These are phyloP conservation scores for Scophthalmus maximus DNA, from an alignment of 2,113 vertebrate genomes.

Conservation along the genomic window DNA sequence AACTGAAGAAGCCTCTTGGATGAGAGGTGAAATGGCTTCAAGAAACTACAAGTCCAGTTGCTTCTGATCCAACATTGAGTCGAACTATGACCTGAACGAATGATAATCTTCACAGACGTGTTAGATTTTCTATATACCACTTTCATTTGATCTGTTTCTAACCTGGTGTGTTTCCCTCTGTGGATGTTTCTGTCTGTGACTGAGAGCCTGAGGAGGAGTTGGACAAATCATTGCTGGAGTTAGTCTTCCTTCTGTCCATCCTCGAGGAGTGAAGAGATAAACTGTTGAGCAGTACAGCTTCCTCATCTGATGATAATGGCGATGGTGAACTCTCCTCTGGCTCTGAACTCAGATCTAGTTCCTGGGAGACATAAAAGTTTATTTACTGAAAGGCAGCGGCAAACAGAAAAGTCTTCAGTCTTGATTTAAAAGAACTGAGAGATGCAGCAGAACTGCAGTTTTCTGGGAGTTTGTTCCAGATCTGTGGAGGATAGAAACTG, in stretches of 20 bases:
- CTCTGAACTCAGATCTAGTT: constrained; percentile 58
- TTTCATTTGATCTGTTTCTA: constrained; percentile 10
- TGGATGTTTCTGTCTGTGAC: constrained; percentile 1
- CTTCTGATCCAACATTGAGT: too few relatives aligned
- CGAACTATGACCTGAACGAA: too few relatives aligned
- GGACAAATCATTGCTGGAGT: background rate
- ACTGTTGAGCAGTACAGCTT: constrained; percentile 8
- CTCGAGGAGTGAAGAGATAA: background rate
- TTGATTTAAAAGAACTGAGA: too few relatives aligned
- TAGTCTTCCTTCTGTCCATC: background rate
- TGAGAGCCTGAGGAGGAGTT: background rate
- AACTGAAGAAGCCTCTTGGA: too few relatives aligned
- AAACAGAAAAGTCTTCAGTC: too few relatives aligned
- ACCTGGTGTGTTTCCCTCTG: constrained; percentile 31
- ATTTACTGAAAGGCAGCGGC: background rate
- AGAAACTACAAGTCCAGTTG: too few relatives aligned
- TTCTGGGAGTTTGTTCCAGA: too few relatives aligned
- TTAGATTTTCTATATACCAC: too few relatives aligned
- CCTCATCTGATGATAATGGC: constrained; percentile 57
- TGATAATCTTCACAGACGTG: too few relatives aligned
- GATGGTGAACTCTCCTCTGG: constrained; percentile 45
- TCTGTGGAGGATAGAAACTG: too few relatives aligned
- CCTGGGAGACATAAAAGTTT: constrained; percentile 42
- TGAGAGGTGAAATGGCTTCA: too few relatives aligned
- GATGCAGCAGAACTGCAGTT: too few relatives aligned